A percentile compares a stretch with the other conserved stretches of the same genome.
Evolutionary conservation across 2,113 vertebrate species (phyloP).

Genomic region (Toxotes chatareus): DNA sequence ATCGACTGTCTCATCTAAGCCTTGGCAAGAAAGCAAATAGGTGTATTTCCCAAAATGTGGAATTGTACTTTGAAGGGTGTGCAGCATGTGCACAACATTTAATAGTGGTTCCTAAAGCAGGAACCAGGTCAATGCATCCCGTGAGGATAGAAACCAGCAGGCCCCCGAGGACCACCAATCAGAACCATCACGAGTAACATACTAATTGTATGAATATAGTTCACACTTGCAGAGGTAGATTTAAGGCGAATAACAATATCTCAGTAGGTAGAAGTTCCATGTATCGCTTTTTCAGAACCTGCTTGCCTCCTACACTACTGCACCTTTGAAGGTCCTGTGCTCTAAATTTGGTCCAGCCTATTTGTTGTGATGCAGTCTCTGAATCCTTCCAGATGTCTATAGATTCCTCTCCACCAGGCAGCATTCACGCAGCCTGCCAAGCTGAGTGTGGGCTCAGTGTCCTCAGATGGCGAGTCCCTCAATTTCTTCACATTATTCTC

Average conservation of each 20-base stretch:
- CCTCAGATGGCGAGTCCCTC: slow-evolving; percentile 64
- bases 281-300: slow-evolving; percentile 64
- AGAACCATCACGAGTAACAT: neutral
- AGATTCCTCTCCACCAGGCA: slow-evolving; percentile 54
- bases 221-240: slow-evolving; percentile 4
- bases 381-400: slow-evolving; percentile 62
- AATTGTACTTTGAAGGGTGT: neutral
- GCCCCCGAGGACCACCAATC: neutral
- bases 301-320: slow-evolving; percentile 71
- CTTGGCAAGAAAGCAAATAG: neutral
- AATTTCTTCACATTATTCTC: slow-evolving; percentile 61
- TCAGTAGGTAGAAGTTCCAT: slow-evolving; percentile 39
- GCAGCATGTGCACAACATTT: neutral
- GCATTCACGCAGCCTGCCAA: slow-evolving; percentile 54
- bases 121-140: neutral
- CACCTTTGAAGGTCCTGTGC: slow-evolving; percentile 60
- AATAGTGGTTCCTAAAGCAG: neutral
- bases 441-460: slow-evolving; percentile 51
- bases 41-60: neutral
- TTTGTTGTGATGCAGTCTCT: slow-evolving; percentile 58
- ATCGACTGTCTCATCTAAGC: neutral
- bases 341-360: slow-evolving; percentile 67
- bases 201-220: neutral
- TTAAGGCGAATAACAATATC: slow-evolving; percentile 37
- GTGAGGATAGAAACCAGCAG: neutral